A percentile compares a stretch with the other conserved stretches of the same genome.
These are phyloP conservation scores for Ahaetulla prasina DNA, from an alignment of 2,113 vertebrate species.

Conservation along the genomic window DNA sequence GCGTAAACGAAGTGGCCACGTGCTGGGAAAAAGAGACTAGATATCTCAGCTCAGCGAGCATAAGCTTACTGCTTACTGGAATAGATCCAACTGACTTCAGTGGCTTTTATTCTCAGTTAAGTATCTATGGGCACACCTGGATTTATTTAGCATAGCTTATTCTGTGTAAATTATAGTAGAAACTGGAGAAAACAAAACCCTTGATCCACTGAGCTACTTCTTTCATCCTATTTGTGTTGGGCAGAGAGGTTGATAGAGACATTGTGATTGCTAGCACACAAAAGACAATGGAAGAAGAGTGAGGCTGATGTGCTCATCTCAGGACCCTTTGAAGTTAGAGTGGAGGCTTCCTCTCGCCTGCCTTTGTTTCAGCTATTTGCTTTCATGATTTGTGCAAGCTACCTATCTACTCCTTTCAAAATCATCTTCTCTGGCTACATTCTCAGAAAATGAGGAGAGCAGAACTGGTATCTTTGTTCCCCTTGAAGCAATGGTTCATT, in stretches of 20 bases:
- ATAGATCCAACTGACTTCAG: not conserved
- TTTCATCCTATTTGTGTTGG: not conserved
- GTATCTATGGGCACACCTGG: not conserved
- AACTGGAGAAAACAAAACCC: not conserved
- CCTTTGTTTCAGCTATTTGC: not conserved
- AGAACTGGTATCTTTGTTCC: not conserved
- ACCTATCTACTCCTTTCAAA: not conserved
- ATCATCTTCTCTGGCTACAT: not conserved
- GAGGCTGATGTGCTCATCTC: not conserved
- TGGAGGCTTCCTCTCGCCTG: not conserved
- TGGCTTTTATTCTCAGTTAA: not conserved
- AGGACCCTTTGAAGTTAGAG: not conserved
- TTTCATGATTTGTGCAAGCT: not conserved
- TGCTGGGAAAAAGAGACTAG: not conserved
- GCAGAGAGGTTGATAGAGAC: not conserved
- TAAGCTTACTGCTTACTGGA: not conserved
- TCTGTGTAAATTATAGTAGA: not conserved
- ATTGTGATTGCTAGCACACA: not conserved
- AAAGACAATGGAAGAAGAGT: not conserved
- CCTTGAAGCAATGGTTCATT: not conserved
- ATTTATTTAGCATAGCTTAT: not conserved
- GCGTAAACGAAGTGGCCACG: not conserved
- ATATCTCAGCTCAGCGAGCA: not conserved
- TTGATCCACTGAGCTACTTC: not conserved
- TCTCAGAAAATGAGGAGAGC: not conserved